Evolutionary conservation across 2,888 invertebrate species (phyloP).

Genomic region (Petrolisthes cinctipes): DNA sequence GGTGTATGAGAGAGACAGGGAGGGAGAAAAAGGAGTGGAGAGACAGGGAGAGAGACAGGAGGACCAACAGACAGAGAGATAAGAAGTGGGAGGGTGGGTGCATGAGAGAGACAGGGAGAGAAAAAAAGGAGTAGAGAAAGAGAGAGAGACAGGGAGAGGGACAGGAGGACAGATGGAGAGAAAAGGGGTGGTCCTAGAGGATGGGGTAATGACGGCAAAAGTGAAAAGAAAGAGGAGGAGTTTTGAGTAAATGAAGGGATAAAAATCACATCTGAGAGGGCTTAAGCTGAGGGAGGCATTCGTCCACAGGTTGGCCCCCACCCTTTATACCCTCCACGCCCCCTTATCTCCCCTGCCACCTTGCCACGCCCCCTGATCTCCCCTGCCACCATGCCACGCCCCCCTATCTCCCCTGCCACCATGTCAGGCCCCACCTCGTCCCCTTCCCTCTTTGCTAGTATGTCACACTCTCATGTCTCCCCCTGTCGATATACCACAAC

Average conservation of each 20-base stretch:
- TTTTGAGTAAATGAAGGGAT: too few species aligned
- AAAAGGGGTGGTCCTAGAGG: too few species aligned
- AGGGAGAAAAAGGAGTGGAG: neutral
- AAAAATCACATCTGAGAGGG: too few species aligned
- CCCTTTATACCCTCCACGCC: neutral
- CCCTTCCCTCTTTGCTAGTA: neutral
- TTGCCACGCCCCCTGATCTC: neutral
- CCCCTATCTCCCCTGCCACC: neutral
- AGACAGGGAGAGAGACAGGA: neutral
- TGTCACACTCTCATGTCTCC: too few species aligned
- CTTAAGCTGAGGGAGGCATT: too few species aligned
- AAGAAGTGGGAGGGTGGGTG: too few species aligned
- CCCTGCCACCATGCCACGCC: neutral
- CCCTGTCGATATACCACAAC: too few species aligned
- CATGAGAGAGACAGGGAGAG: neutral
- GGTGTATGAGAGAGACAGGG: neutral
- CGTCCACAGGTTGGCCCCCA: too few species aligned
- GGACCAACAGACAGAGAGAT: neutral
- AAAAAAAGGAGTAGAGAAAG: neutral
- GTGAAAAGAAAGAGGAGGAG: too few species aligned
- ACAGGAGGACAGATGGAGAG: neutral
- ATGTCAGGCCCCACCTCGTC: neutral
- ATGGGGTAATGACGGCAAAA: too few species aligned
- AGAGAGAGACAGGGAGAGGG: neutral
- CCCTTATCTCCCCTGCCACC: neutral